phyloP scores from a whole-genome alignment of 2,113 vertebrate species.

The Chelonoidis abingdonii region DNA sequence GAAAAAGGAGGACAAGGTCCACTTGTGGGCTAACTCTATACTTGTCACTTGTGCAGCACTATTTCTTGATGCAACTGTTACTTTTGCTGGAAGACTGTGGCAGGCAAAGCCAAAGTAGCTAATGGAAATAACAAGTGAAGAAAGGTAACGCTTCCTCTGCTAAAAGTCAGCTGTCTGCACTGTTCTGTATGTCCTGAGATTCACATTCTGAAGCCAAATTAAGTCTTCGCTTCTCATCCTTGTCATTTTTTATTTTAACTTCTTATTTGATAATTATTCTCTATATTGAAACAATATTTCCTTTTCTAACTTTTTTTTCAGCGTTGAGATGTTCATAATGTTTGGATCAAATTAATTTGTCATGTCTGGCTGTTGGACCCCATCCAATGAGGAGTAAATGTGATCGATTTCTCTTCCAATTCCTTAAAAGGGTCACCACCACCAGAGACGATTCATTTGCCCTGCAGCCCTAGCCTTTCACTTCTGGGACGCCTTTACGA shows the following conservation, averaged over 20 bases:
- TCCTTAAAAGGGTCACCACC: neutral
- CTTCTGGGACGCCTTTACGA: neutral
- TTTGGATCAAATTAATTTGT: neutral
- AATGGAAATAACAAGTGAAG: neutral
- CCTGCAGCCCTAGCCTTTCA: neutral
- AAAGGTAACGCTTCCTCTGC: neutral
- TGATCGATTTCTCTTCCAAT: neutral
- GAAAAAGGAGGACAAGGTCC: neutral
- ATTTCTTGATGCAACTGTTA: neutral
- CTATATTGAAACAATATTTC: neutral
- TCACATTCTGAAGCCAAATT: neutral
- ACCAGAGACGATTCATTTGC: neutral
- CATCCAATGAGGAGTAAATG: neutral
- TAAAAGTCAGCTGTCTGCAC: neutral
- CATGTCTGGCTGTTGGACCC: neutral
- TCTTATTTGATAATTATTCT: neutral
- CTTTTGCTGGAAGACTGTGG: neutral
- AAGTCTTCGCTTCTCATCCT: neutral
- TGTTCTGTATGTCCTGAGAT: neutral
- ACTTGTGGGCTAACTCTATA: neutral
- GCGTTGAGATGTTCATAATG: neutral
- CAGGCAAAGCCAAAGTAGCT: neutral
- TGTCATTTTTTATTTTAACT: neutral
- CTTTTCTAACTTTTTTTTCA: neutral
- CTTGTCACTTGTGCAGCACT: neutral